Base-by-base conservation (phyloP, 2,113 vertebrate species). In the Pelusios castaneus region DNA sequence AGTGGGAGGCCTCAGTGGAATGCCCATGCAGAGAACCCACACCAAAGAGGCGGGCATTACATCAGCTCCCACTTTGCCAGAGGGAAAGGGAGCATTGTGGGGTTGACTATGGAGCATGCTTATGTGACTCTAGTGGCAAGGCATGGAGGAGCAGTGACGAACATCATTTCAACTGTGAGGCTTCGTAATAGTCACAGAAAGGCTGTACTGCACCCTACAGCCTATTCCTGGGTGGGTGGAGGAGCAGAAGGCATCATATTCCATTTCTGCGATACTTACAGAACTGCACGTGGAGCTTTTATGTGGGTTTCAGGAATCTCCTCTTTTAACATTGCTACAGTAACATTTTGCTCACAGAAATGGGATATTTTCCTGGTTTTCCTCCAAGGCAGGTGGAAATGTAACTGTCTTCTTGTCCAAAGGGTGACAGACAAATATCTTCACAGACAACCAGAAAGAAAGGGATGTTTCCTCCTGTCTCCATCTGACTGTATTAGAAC, bases 91-190 rank as follows among this genome's bases (percentile, higher is more conserved):
- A 41, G n/a, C 51, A 80, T 6, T 1, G 19, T 54, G 56, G 34
- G 63, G 34, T 75, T 45, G 29, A 0, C 0, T 34, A 51, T 2
- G 13, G n/a, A 1, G 43, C 56, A 0, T 41, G 43, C 13, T 85
- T 13, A 45, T 2, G 29, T 13, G 34, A 78, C 27, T 54, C 85
- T 80, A n/a, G 41, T 31, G 6, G 54, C 54, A 4, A 63, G 14
- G 29, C 31, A 60, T 16, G 29, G 12, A 31, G 58, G 29, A 60
- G 58, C 13, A 34, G 58, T 14, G 13, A 60, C 47, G 47, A 6
- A 8, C 47, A 47, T 47, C 47, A 10, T 47, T 47, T 47, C 47
- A 47, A 47, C 47, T 47, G 47, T 47, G 41, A 82, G 88, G 55
- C 52, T 7, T 67, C 58, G 29, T 45, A 58, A 31, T 9, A 51